Evolutionary conservation across 2,113 vertebrate genomes (phyloP), one percentile per base, ranked within the genome.

Genomic region (Macaca mulatta): DNA sequence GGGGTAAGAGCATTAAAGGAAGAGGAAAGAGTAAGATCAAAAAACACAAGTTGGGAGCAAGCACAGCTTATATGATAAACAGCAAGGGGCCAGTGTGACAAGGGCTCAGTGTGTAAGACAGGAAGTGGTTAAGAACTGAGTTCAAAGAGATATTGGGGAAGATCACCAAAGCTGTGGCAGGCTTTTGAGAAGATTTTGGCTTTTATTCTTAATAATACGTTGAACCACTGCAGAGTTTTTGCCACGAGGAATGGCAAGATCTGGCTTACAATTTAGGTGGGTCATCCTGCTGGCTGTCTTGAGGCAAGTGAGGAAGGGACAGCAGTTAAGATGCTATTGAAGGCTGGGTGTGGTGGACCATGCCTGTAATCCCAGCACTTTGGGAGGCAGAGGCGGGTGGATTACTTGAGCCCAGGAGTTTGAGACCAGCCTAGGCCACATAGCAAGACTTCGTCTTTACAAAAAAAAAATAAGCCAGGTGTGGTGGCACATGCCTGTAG

Each of bases 191-290:
- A 38, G 27, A 91, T n/a, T 72, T 11, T 78, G 57, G 32, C 7
- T 82, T 96, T 94, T 74, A 38, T 57, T 94, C 27, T 64, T 77
- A 94, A 78, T 89, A 69, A 59, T 22, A 86, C 50, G 80, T 75
- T 55, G 87, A 85, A 52, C 1, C 67, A 82, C 35, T 38, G 25
- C 38, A 30, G 64, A 50, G 32, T 2, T 75, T 81, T 79, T 79
- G 69, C 67, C 67, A 70, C 7, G 10, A 93, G 16, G 35, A 88
- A 89, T 90, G 93, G 64, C 5, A 79, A 93, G 38, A 50, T 86
- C 52, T 92, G 35, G n/a, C 52, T 96, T 32, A 89, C 7, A 67
- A 59, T 45, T 74, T 69, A 80, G 83, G 45, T n/a, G 22, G 57
- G 13, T 59, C 69, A 86, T 59, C 96, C n/a, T 80, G 57, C 17